phyloP scores from a whole-genome alignment of 2,797 vertebrate species.

The Danio albolineatus region DNA sequence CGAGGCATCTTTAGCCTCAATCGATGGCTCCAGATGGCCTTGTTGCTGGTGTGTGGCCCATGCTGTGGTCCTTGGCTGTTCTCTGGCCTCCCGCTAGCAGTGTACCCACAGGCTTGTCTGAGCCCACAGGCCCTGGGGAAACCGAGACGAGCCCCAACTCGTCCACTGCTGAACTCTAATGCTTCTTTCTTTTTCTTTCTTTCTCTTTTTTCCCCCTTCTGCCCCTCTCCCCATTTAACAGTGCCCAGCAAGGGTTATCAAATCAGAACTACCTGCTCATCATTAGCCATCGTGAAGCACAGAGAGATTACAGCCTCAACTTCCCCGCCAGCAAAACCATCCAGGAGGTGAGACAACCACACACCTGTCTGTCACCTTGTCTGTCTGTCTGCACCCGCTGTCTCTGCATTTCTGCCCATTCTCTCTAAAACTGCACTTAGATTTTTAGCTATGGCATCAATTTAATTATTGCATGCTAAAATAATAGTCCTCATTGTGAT shows the following conservation, averaged over 20 bases:
- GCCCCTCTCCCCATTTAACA: slow-evolving; percentile 66
- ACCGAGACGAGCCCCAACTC: slow-evolving; percentile 86
- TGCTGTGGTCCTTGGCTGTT: slow-evolving; percentile 26
- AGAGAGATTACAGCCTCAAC: slow-evolving; percentile 99
- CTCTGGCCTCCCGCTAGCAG: slow-evolving; percentile 30
- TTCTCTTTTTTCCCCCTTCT: slow-evolving; percentile 71
- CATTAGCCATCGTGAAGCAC: slow-evolving; percentile 96
- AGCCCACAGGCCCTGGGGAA: slow-evolving; percentile 55
- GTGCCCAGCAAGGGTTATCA: slow-evolving; percentile 95
- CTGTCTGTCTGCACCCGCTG: slow-evolving; percentile 67
- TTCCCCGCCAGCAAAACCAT: slow-evolving; percentile 98
- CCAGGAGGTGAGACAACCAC: slow-evolving; percentile 90
- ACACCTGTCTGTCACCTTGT: slow-evolving; percentile 50
- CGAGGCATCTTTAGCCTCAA: not conserved
- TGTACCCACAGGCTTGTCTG: slow-evolving; percentile 84
- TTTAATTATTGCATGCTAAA: slow-evolving; percentile 33
- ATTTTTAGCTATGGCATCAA: not conserved
- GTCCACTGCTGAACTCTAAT: slow-evolving; percentile 78
- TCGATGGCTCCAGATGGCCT: slow-evolving; percentile 50
- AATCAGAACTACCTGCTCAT: slow-evolving; percentile 99
- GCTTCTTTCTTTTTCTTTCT: slow-evolving; percentile 34
- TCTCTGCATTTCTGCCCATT: not conserved
- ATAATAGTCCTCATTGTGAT: slow-evolving; percentile 25
- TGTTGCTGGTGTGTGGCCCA: slow-evolving; percentile 23
- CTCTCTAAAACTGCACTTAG: not conserved